Evolutionary conservation across 2,797 vertebrate species (phyloP), one percentile per base, ranked within the genome.

Genomic region (Myotis daubentonii): DNA sequence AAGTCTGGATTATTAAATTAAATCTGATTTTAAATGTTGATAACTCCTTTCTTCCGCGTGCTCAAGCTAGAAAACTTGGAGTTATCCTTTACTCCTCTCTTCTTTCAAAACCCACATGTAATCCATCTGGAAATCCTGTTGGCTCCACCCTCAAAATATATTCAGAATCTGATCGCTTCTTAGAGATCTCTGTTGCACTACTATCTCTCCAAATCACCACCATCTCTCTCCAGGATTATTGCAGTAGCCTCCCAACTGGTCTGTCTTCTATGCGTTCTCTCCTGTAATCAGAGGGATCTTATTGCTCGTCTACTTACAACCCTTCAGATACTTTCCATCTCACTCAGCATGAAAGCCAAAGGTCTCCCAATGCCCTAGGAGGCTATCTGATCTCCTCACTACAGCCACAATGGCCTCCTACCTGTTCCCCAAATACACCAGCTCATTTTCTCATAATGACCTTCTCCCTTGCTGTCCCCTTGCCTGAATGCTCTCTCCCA

Each of bases 71-170:
- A 94, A 94, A 85, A 10, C 75, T 88, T 96, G 38, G 79, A 53
- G 49, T 82, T 91, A 28, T 76, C 86, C 74, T 91, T 88, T 74
- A 93, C 85, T 68, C 71, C 47, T 70, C 44, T 89, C 86, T 87
- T 93, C 92, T 95, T 83, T 91, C 53, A 95, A 94, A 95, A 87
- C 60, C 41, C 36, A 91, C 57, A 71, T 91, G 49, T 82, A 95
- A 89, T 93, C 65, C 65, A 49, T 89, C 65, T 93, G 95, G 83
- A 95, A 93, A 93, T 95, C 89, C 86, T 95, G 17, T 91, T 96
- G 93, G 38, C 72, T 89, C 30, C 74, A 53, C 51, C 22, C 38
- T 94, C 89, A 80, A 57, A 88, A 71, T 80, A 51, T n/a, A 20
- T 86, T 91, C 51, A 25, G 74, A 79, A 79, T 75, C 70, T 53